Evolutionary conservation across 2,113 vertebrate genomes (phyloP).

Genomic region (Nanorana parkeri): DNA sequence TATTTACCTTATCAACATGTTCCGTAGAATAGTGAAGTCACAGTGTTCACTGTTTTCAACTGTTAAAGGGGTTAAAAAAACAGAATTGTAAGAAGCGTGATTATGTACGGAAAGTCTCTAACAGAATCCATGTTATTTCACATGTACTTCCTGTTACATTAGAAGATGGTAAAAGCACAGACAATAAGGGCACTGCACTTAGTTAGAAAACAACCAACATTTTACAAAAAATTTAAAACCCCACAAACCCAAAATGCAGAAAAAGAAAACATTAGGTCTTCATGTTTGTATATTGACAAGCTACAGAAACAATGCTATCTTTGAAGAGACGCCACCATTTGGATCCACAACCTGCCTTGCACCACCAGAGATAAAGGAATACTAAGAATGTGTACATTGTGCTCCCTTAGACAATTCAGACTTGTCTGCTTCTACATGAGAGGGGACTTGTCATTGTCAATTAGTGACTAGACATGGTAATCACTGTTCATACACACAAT

Average conservation of each 20-base stretch:
- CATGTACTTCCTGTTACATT: no score
- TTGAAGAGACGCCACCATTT: not conserved
- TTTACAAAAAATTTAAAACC: no score
- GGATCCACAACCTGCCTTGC: constrained; percentile 8
- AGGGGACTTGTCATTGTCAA: constrained; percentile 15
- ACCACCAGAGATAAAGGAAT: not conserved
- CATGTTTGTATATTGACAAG: constrained; percentile 5
- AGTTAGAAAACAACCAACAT: no score
- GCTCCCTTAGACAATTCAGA: constrained; percentile 14
- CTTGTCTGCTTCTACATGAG: not conserved
- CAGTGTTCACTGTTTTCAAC: constrained; percentile 98
- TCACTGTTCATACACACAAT: not conserved
- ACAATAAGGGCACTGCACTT: no score
- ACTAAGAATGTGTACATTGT: constrained; percentile 1
- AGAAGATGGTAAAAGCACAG: no score
- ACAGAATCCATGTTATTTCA: not conserved
- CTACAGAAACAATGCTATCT: not conserved
- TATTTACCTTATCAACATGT: constrained; percentile 97
- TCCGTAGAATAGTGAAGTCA: constrained; percentile 97
- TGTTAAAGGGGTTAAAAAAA: constrained; percentile 63
- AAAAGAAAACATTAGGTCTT: not conserved
- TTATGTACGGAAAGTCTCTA: not conserved
- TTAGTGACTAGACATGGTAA: not conserved
- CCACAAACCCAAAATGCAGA: no score
- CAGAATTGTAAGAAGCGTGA: not conserved